Percentiles rank a stretch among this genome's conserved stretches.
These are phyloP conservation scores for Prionailurus viverrinus DNA, from an alignment of 2,113 vertebrate genomes.

Conservation along the genomic window DNA sequence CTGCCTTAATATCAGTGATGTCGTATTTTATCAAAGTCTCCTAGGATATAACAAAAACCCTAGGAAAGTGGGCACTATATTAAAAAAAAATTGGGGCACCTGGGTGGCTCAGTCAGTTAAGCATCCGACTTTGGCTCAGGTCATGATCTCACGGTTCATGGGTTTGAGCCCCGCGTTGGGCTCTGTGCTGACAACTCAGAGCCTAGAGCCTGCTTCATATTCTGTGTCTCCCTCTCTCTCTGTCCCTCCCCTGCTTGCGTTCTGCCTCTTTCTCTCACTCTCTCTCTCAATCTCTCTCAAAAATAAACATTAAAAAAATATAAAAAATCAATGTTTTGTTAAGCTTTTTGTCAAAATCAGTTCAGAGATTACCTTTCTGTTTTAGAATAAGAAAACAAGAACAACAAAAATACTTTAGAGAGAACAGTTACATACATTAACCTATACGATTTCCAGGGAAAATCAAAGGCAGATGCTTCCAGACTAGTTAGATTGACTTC, in stretches of 20 bases:
- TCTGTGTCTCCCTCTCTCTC: no score
- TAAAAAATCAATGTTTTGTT: neutral
- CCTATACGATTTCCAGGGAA: neutral
- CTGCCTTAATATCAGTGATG: neutral
- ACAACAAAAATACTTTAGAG: neutral
- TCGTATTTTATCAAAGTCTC: conserved; percentile 33
- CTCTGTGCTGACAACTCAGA: no score
- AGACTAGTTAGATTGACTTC: neutral
- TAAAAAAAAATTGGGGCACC: neutral
- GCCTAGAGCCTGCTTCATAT: no score
- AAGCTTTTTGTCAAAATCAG: conserved; percentile 38
- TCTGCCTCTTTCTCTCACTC: no score
- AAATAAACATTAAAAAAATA: no score
- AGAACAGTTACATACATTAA: neutral
- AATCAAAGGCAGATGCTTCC: neutral
- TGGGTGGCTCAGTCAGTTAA: no score
- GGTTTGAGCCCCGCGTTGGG: no score
- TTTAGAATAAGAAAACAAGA: conserved; percentile 16
- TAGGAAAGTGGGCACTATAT: neutral
- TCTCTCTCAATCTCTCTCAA: no score
- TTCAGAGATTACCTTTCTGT: conserved; percentile 25
- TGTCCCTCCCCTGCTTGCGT: no score
- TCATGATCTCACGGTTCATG: no score
- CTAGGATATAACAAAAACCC: neutral
- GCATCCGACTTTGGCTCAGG: no score